Evolutionary conservation across 2,888 invertebrate genomes (phyloP), one percentile per base, ranked within the genome.

Genomic region (Catocala fraxini): DNA sequence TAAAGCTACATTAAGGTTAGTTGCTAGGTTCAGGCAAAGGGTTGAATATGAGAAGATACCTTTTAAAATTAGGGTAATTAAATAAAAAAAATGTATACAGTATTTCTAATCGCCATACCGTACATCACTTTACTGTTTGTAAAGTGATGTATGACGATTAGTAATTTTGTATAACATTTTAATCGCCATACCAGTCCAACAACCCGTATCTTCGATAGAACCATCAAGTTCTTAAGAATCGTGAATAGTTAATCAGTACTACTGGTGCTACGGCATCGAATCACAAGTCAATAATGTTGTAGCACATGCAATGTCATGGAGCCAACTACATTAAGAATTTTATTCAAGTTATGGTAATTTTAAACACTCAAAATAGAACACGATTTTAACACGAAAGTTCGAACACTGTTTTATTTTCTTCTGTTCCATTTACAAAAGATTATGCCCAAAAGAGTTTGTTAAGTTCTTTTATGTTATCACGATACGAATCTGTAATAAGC

Each of bases 401-500:
- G 73, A 70, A 63, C 43, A 61, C 73, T 63, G n/a, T n/a, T 35
- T 15, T n/a, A n/a, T n/a, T 6, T 43, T 61, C 68, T 48, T 46
- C n/a, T 25, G 11, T 52, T 15, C 57, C 33, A 55, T 41, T 47
- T 39, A 4, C 9, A 49, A 56, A 42, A 53, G 10, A 65, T 53
- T 70, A 15, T 43, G 12, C 41, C 11, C 12, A 39, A 62, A 68
- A 51, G 46, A 64, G 60, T 58, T 77, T 71, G 66, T 75, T 75
- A 69, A 59, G 63, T 65, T 51, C 42, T 35, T 55, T 65, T 9
- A 45, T 39, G 57, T 63, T 65, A 75, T 78, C 69, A 15, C n/a
- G 62, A 67, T 63, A 41, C 11, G 58, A 69, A 75, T 75, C 65
- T 65, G 13, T n/a, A 49, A 52, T 51, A 54, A 63, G 45, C 39